A percentile compares a stretch with the other conserved stretches of the same genome.
These are phyloP conservation scores for Prosopocoilus inquinatus DNA, from an alignment of 2,888 invertebrate genomes.

Conservation along the genomic window DNA sequence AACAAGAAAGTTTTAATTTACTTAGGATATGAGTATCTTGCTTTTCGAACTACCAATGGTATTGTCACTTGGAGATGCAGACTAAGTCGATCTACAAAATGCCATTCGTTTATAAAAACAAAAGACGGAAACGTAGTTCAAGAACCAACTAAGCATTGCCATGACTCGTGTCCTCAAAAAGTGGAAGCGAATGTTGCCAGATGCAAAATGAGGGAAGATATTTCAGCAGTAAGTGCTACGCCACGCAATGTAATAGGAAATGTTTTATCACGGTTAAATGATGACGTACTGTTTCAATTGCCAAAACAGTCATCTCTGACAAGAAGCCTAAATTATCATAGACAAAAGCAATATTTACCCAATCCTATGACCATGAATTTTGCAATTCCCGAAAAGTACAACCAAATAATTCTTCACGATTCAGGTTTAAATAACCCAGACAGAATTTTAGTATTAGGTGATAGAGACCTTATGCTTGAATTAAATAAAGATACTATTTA, in stretches of 20 bases:
- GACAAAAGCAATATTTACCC: too few species aligned
- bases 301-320: neutral
- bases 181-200: constrained; percentile 2
- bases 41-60: neutral
- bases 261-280: constrained; percentile 1
- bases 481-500: too few species aligned
- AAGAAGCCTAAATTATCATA: neutral
- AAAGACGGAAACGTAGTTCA: neutral
- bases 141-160: constrained; percentile 11
- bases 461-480: too few species aligned
- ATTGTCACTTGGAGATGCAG: neutral
- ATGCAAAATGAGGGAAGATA: constrained; percentile 9
- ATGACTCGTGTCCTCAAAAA: constrained; percentile 14
- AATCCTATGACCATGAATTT: too few species aligned
- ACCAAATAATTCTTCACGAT: too few species aligned
- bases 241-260: constrained; percentile 9
- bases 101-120: neutral
- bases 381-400: too few species aligned
- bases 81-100: neutral
- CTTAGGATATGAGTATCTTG: neutral
- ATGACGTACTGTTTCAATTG: neutral
- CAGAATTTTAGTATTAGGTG: too few species aligned
- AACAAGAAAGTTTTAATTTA: neutral
- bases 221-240: constrained; percentile 8
- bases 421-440: too few species aligned